Evolutionary conservation across 53 echinoderm and acorn worm genomes (phyloP).

Genomic region (Holothuria scabra): DNA sequence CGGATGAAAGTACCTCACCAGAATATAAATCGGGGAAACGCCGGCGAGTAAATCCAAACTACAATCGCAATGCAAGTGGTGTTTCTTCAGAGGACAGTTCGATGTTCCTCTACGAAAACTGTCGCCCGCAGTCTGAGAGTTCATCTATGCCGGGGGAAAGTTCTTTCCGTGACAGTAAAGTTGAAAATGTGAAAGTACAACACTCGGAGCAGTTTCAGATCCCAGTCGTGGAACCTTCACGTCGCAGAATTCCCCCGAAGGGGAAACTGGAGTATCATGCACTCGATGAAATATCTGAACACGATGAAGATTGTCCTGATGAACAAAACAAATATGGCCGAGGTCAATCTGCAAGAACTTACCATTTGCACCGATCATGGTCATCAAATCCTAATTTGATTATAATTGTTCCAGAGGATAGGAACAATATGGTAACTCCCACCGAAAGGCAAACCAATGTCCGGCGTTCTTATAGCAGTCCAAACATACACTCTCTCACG

Average conservation of each 20-base stretch:
- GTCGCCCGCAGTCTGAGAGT: no score
- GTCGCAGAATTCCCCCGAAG: neutral
- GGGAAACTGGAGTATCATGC: neutral
- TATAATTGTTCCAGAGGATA: neutral
- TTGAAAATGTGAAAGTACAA: no score
- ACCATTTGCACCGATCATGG: neutral
- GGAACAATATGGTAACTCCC: neutral
- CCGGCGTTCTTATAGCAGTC: constrained; percentile 12
- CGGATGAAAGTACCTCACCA: neutral
- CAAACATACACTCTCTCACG: neutral
- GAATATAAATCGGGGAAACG: neutral
- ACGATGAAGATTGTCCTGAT: neutral
- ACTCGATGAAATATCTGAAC: constrained; percentile 2
- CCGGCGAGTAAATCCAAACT: constrained; percentile 14
- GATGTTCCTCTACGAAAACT: no score
- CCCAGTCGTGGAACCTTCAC: neutral
- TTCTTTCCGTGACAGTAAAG: no score
- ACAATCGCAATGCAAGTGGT: constrained; percentile 18
- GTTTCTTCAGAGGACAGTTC: neutral
- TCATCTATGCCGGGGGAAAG: no score
- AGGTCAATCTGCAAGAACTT: neutral
- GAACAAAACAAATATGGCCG: neutral
- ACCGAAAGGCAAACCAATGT: neutral
- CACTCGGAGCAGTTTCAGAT: neutral
- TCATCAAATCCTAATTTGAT: constrained; percentile 25